Conservation (phyloP, 2,888 invertebrate genomes). For the Acronicta alni region DNA sequence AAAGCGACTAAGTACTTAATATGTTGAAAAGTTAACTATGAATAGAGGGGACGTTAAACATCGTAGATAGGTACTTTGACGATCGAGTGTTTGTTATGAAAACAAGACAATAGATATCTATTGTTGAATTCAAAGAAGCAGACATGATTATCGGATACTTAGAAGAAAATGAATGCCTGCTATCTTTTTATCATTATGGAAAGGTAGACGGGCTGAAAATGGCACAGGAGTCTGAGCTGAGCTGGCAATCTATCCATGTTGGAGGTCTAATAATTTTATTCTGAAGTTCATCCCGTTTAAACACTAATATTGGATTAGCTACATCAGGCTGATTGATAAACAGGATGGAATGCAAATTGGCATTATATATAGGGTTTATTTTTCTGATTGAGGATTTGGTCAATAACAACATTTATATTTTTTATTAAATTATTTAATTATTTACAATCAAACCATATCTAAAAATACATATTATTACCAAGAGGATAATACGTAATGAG, state of each 20-base stretch:
- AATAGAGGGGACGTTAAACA: background rate
- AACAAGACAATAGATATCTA: slow-evolving; percentile 25
- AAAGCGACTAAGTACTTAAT: background rate
- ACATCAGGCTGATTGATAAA: too few species aligned
- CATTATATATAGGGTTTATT: too few species aligned
- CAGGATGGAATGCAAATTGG: background rate
- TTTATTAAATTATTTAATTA: slow-evolving; percentile 6
- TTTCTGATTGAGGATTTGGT: too few species aligned
- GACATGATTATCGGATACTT: background rate
- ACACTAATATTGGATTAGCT: too few species aligned
- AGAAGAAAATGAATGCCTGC: background rate
- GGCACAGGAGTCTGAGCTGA: too few species aligned
- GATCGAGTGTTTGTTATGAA: slow-evolving; percentile 36
- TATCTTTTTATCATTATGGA: background rate
- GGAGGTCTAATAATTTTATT: too few species aligned
- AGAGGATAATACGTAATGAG: slow-evolving; percentile 65
- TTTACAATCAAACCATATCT: slow-evolving; percentile 9
- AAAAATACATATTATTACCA: slow-evolving; percentile 48
- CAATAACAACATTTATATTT: background rate
- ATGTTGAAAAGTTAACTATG: background rate
- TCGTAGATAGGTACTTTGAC: background rate
- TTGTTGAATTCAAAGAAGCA: slow-evolving; percentile 30
- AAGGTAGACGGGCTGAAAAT: too few species aligned
- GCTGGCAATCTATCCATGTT: too few species aligned
- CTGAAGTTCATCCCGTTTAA: too few species aligned